These are phyloP conservation scores for Ditylenchus dipsaci DNA, from an alignment of 1,140 invertebrate genomes.

Conservation along the genomic window DNA sequence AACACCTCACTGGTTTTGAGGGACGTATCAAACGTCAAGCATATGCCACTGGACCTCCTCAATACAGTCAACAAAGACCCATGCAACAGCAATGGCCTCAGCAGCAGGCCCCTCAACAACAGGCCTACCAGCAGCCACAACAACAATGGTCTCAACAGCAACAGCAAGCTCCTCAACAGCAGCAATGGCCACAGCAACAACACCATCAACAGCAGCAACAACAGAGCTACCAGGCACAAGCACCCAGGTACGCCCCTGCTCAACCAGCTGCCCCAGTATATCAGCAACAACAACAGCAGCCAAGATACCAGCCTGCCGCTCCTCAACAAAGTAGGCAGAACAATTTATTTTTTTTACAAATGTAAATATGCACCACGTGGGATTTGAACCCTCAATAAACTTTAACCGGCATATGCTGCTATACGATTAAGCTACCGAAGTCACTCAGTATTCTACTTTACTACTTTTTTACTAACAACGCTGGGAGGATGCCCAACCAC, in stretches of 20 bases:
- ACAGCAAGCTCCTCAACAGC: constrained; percentile 1
- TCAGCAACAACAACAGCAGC: constrained; percentile 1
- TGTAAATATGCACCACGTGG: too few relatives aligned
- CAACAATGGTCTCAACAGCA: background rate
- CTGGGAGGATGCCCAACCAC: too few relatives aligned
- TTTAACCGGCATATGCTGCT: too few relatives aligned
- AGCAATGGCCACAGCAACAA: background rate
- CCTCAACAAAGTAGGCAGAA: too few relatives aligned
- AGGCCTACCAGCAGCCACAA: background rate
- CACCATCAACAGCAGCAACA: background rate
- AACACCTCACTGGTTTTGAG: background rate
- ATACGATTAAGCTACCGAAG: too few relatives aligned
- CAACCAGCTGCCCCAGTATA: background rate
- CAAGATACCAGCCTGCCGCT: background rate
- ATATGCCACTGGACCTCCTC: background rate
- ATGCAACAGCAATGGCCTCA: background rate
- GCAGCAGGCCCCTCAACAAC: constrained; percentile 5
- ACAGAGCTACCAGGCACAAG: background rate
- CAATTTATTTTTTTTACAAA: too few relatives aligned
- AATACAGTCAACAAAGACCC: background rate
- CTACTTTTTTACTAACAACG: too few relatives aligned
- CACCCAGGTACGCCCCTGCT: background rate
- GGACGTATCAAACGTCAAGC: constrained; percentile 1
- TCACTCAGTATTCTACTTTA: too few relatives aligned
- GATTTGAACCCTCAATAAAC: too few relatives aligned